Conservation (phyloP, 2,113 vertebrate species). For the Thamnophis sirtalis region DNA sequence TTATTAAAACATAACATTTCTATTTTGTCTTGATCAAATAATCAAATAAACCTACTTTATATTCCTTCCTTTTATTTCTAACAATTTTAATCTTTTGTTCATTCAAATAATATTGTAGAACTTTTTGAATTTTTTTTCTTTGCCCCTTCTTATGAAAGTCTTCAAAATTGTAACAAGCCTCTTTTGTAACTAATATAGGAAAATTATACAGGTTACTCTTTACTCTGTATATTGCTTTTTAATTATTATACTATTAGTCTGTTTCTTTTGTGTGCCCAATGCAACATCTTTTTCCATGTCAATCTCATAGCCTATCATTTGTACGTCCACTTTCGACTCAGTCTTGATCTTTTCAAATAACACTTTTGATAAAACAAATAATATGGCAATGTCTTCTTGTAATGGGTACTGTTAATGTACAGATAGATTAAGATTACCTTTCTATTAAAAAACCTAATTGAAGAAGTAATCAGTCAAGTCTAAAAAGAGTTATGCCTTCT, state of each 20-base stretch:
- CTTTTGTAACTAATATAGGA: not conserved
- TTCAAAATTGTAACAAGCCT: not conserved
- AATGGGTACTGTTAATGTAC: conserved; percentile 53
- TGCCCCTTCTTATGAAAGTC: not conserved
- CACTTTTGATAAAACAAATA: conserved; percentile 42
- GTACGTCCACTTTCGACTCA: not conserved
- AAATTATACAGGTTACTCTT: not conserved
- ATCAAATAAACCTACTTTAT: not conserved
- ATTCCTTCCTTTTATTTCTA: not conserved
- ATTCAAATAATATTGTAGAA: not conserved
- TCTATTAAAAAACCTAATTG: conserved; percentile 64
- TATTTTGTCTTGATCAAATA: not conserved
- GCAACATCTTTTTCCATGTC: not conserved
- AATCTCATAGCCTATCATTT: not conserved
- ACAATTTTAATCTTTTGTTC: not conserved
- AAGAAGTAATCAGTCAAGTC: conserved; percentile 71
- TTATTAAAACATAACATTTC: not conserved
- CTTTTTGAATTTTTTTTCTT: not conserved
- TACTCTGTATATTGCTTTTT: not conserved
- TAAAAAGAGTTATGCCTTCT: conserved; percentile 62
- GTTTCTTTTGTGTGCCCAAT: not conserved
- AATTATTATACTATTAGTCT: not conserved
- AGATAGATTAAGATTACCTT: conserved; percentile 21
- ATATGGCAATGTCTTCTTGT: conserved; percentile 48
- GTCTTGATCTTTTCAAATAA: not conserved